Conservation (phyloP, 2,888 invertebrate species). For the Stramonita haemastoma region DNA sequence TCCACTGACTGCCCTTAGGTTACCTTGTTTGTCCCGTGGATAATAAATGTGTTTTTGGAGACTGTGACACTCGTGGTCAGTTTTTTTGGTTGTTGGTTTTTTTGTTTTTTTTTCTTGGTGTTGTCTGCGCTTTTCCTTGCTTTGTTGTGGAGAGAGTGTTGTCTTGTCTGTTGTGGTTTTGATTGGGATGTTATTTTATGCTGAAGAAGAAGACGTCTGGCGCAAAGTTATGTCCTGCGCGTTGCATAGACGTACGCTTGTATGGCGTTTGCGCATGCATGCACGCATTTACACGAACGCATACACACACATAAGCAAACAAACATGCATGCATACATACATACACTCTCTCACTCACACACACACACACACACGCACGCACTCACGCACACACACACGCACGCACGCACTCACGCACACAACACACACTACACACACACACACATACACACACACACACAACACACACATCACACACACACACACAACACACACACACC, state of each 20-base stretch:
- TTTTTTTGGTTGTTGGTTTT: no score
- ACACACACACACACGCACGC: neutral
- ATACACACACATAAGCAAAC: conserved; percentile 2
- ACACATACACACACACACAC: neutral
- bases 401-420: neutral
- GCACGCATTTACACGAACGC: conserved; percentile 5
- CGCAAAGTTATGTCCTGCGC: neutral
- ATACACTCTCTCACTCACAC: neutral
- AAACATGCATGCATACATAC: neutral
- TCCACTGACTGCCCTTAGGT: no score
- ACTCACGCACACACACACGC: conserved; percentile 22
- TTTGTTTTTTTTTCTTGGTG: no score
- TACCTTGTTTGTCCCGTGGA: no score
- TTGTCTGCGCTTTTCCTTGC: no score
- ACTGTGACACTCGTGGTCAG: no score
- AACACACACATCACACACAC: neutral
- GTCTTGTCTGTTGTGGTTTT: neutral
- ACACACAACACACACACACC: neutral
- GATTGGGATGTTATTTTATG: neutral
- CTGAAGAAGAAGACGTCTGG: neutral
- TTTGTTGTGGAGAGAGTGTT: neutral
- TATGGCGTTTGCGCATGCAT: neutral
- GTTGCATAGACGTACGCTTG: neutral
- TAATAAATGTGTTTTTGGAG: no score
- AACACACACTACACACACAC: neutral